Base-by-base conservation (phyloP, 2,797 vertebrate species). In the Euphonia xanthogaster region DNA sequence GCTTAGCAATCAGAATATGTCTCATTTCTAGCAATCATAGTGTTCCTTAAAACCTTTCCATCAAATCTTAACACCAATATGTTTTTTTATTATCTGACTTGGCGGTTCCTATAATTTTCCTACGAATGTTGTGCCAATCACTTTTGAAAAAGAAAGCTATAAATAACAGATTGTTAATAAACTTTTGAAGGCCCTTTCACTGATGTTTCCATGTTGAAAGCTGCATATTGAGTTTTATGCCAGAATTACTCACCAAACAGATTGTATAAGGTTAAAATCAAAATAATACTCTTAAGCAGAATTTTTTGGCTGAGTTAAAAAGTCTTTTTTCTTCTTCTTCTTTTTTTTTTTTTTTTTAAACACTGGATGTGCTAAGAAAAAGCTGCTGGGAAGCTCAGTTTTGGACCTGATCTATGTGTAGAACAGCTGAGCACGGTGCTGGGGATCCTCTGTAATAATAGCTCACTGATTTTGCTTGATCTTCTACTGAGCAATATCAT, bases 91-190 rank as follows among this genome's bases (percentile, higher is more conserved):
- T 92, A 27, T 70, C 61, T 76, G 48, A 62, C 68, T 92, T 94
- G 86, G 60, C 10, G 0, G n/a, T 84, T 89, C 78, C 77, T 96
- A 2, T 90, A 88, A 93, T 96, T 94, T 96, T 96, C 72, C 54
- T 82, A 76, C 91, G 35, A 87, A 84, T 94, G 75, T 78, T 91
- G 71, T 91, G 82, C 88, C 91, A 92, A 86, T 97, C 73, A 70
- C 53, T 90, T 95, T 84, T 86, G 25, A 74, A 84, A 88, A 82
- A 65, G 40, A 66, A 78, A 65, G 71, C 83, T 82, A 86, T 77
- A 94, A 96, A 96, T 96, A 97, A 76, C 85, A 86, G 87, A 78
- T 88, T 95, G 94, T 95, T 94, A 96, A 96, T 91, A 93, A 96
- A 96, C 91, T 95, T 96, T 92, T 78, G 62, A 80, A 86, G 82